A percentile compares a stretch with the other conserved stretches of the same genome.
Conservation (phyloP, 1,140 invertebrate species). For the Manduca sexta region DNA sequence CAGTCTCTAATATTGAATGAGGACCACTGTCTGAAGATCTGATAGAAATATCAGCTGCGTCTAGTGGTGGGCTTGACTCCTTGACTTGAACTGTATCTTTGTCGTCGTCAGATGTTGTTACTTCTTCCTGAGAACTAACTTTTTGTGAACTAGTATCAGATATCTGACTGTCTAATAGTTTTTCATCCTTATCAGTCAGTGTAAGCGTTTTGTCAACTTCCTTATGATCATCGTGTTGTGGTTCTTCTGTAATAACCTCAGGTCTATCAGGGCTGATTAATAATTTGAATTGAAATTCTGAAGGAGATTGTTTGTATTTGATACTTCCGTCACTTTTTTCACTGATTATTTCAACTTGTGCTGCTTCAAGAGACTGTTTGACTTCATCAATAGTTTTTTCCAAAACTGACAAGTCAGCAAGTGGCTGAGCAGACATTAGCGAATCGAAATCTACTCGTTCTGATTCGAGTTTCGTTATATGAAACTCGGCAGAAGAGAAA, state of each 20-base stretch:
- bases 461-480: slow-evolving; percentile 70
- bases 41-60: slow-evolving; percentile 61
- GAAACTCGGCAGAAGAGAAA: slow-evolving; percentile 78
- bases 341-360: slow-evolving; percentile 78
- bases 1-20: slow-evolving; percentile 69
- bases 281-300: slow-evolving; percentile 81
- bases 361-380: slow-evolving; percentile 78
- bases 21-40: slow-evolving; percentile 69
- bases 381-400: slow-evolving; percentile 80
- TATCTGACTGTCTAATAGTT: slow-evolving; percentile 46
- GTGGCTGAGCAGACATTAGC: slow-evolving; percentile 60
- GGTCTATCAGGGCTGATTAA: slow-evolving; percentile 68
- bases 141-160: slow-evolving; percentile 56
- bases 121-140: slow-evolving; percentile 60
- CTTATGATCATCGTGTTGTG: slow-evolving; percentile 42
- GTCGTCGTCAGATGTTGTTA: slow-evolving; percentile 58
- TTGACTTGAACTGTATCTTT: slow-evolving; percentile 63
- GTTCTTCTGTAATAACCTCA: slow-evolving; percentile 70
- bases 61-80: slow-evolving; percentile 57
- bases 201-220: slow-evolving; percentile 34
- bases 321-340: slow-evolving; percentile 74
- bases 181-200: slow-evolving; percentile 31
- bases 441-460: slow-evolving; percentile 65
- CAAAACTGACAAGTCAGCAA: slow-evolving; percentile 70
- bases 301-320: slow-evolving; percentile 79